Evolutionary conservation across 2,113 vertebrate genomes (phyloP).

Genomic region (Xyrauchen texanus): DNA sequence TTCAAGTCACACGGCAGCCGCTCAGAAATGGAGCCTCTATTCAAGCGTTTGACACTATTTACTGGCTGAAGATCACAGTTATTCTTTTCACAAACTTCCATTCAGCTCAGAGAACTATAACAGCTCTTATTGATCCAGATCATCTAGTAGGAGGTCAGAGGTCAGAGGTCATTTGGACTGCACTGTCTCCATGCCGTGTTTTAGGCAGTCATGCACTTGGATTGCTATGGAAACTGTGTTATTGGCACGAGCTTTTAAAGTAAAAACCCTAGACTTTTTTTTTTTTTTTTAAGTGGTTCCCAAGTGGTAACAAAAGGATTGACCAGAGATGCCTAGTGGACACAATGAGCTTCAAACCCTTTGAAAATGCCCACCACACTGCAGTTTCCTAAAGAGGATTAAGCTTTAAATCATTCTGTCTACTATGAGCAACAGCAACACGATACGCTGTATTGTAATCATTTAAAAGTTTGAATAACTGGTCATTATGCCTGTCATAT

Average conservation of each 20-base stretch:
- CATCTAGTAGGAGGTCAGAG: constrained; percentile 20
- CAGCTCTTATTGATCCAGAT: constrained; percentile 48
- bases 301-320: constrained; percentile 18
- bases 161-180: constrained; percentile 29
- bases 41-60: constrained; percentile 38
- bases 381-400: background rate
- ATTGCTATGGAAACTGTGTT: constrained; percentile 43
- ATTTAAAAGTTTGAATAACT: no score
- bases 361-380: constrained; percentile 8
- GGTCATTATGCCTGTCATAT: no score
- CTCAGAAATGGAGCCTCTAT: constrained; percentile 51
- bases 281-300: constrained; percentile 30
- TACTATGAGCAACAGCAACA: background rate
- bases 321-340: constrained; percentile 7
- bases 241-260: constrained; percentile 46
- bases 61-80: constrained; percentile 26
- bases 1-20: background rate
- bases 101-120: constrained; percentile 30
- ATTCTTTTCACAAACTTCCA: constrained; percentile 40
- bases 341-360: constrained; percentile 17
- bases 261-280: constrained; percentile 37
- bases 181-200: constrained; percentile 26
- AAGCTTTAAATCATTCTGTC: background rate
- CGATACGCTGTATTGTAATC: no score
- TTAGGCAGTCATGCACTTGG: constrained; percentile 27